A percentile compares a stretch with the other conserved stretches of the same genome.
Evolutionary conservation across 2,888 invertebrate species (phyloP).

Genomic region (Adineta ricciae): DNA sequence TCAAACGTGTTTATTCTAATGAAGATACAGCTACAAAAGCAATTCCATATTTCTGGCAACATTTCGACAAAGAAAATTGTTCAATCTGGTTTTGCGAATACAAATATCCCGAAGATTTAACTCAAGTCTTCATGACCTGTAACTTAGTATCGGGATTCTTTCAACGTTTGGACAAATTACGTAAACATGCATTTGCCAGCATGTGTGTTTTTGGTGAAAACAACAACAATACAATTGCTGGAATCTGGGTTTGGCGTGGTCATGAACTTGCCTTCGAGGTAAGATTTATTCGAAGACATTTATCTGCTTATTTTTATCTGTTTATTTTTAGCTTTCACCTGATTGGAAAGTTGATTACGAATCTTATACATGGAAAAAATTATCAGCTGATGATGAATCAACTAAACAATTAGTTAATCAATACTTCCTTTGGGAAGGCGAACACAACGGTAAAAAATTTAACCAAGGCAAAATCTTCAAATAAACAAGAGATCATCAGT

Average conservation of each 20-base stretch:
- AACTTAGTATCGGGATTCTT: slow-evolving; percentile 92
- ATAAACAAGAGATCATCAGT: slow-evolving; percentile 14
- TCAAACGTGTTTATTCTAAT: slow-evolving; percentile 91
- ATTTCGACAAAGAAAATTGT: slow-evolving; percentile 87
- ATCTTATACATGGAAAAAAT: slow-evolving; percentile 84
- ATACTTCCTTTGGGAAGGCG: slow-evolving; percentile 83
- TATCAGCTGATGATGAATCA: slow-evolving; percentile 67
- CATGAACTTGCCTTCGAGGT: slow-evolving; percentile 78
- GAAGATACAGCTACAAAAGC: slow-evolving; percentile 76
- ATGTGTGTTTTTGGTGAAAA: slow-evolving; percentile 83
- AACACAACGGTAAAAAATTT: slow-evolving; percentile 78
- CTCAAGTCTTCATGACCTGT: slow-evolving; percentile 90
- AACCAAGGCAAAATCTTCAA: slow-evolving; percentile 78
- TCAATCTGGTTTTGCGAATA: slow-evolving; percentile 96
- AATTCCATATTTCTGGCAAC: slow-evolving; percentile 93
- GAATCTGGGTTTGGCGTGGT: slow-evolving; percentile 95
- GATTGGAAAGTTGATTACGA: slow-evolving; percentile 97
- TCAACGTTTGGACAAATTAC: slow-evolving; percentile 93
- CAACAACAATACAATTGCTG: slow-evolving; percentile 81
- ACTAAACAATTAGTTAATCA: slow-evolving; percentile 76
- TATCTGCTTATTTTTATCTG: neutral
- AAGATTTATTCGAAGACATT: slow-evolving; percentile 23
- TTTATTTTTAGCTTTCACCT: slow-evolving; percentile 60
- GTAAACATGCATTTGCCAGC: slow-evolving; percentile 87
- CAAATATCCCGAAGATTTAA: slow-evolving; percentile 82